Conservation (phyloP, 2,888 invertebrate genomes). For the Lordiphosa andalusiaca region DNA sequence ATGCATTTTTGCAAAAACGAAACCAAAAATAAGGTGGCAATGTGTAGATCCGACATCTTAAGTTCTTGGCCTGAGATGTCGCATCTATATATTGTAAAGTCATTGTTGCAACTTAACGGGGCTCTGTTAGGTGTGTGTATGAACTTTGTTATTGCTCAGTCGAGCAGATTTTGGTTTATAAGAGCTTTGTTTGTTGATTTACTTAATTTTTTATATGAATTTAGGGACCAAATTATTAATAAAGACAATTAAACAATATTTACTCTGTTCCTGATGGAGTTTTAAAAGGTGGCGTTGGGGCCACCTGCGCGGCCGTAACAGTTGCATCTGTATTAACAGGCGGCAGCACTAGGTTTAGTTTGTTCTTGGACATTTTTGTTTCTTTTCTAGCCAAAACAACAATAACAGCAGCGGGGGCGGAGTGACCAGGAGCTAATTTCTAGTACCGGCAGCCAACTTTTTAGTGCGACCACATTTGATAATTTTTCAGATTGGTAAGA, state of each 20-base stretch:
- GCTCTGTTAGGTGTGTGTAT: too few relatives aligned
- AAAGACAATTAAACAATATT: constrained; percentile 57
- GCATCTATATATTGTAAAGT: too few relatives aligned
- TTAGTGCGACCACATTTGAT: too few relatives aligned
- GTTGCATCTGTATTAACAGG: constrained; percentile 91
- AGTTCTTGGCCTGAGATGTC: too few relatives aligned
- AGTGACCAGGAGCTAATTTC: neutral
- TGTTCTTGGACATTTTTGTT: constrained; percentile 91
- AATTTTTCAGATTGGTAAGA: too few relatives aligned
- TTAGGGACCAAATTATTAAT: constrained; percentile 10
- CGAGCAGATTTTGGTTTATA: too few relatives aligned
- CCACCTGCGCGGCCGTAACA: constrained; percentile 82
- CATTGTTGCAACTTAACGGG: too few relatives aligned
- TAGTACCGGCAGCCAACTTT: too few relatives aligned
- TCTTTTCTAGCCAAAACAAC: neutral
- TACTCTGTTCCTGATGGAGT: constrained; percentile 81
- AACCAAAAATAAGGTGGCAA: constrained; percentile 63
- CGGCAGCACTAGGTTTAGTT: constrained; percentile 93
- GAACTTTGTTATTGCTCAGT: too few relatives aligned
- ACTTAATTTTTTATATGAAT: neutral
- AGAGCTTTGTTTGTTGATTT: too few relatives aligned
- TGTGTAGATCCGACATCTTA: constrained; percentile 4
- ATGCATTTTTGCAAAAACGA: constrained; percentile 78
- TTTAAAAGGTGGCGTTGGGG: constrained; percentile 81
- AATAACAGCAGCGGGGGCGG: constrained; percentile 4